Evolutionary conservation across 2,888 invertebrate species (phyloP).

Genomic region (Pyrrhosoma nymphula): DNA sequence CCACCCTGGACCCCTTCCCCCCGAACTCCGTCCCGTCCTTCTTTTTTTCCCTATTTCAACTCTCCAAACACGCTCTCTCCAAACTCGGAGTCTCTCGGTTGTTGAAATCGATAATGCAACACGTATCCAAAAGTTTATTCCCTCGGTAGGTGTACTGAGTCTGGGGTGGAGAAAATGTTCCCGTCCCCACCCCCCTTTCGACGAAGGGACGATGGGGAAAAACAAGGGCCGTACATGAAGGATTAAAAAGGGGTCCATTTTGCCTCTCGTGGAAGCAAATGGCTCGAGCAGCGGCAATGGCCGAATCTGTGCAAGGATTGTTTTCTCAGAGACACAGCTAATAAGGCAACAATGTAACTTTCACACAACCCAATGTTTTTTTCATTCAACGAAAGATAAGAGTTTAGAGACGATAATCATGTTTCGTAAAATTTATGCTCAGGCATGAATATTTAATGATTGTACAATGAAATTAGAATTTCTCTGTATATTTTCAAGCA

Average conservation of each 20-base stretch:
- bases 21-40: not conserved
- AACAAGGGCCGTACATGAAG: not conserved
- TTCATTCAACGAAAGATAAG: too few relatives aligned
- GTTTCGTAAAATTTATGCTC: too few relatives aligned
- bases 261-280: too few relatives aligned
- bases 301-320: too few relatives aligned
- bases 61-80: constrained; percentile 24
- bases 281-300: too few relatives aligned
- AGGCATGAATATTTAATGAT: too few relatives aligned
- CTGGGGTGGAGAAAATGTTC: not conserved
- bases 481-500: too few relatives aligned
- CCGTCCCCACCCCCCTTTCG: not conserved
- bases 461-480: too few relatives aligned
- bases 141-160: not conserved
- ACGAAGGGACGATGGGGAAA: not conserved
- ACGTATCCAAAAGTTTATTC: constrained; percentile 10
- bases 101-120: constrained; percentile 32
- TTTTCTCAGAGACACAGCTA: too few relatives aligned
- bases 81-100: not conserved
- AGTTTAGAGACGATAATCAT: too few relatives aligned
- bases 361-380: too few relatives aligned
- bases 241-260: not conserved
- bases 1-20: not conserved
- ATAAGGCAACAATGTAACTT: too few relatives aligned
- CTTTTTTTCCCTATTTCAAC: not conserved